Conservation (phyloP, 2,888 invertebrate species). For the Diaphora mendica region DNA sequence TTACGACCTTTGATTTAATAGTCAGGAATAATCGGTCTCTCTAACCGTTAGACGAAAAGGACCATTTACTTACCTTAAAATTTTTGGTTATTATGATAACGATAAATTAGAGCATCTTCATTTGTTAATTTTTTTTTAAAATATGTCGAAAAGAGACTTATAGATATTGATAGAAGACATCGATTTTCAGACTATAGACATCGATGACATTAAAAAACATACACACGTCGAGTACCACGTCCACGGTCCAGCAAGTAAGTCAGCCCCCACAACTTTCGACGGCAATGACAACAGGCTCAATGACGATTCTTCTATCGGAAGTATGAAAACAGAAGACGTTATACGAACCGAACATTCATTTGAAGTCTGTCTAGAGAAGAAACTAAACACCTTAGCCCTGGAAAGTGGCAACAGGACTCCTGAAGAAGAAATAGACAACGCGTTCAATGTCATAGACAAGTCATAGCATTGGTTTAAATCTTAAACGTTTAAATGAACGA, state of each 20-base stretch:
- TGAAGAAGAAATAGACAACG: conserved; percentile 80
- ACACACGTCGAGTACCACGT: conserved; percentile 73
- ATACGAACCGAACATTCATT: conserved; percentile 15
- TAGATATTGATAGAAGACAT: background rate
- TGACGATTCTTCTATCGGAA: conserved; percentile 8
- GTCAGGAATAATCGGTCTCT: no score
- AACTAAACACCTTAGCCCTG: conserved; percentile 27
- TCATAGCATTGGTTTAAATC: conserved; percentile 50
- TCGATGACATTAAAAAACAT: conserved; percentile 63
- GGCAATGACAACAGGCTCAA: conserved; percentile 31
- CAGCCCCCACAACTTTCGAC: conserved; percentile 37
- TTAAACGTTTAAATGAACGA: no score
- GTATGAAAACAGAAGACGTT: conserved; percentile 14
- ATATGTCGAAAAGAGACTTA: background rate
- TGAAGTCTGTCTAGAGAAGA: conserved; percentile 31
- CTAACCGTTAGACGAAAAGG: background rate
- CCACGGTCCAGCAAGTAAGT: conserved; percentile 44
- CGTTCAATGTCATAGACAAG: conserved; percentile 78
- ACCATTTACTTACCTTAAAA: no score
- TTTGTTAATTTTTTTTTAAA: background rate
- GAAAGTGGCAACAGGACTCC: conserved; percentile 59
- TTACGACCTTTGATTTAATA: no score
- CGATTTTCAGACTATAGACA: conserved; percentile 52
- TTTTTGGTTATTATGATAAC: background rate
- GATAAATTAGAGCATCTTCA: no score